Evolutionary conservation across 1,140 invertebrate genomes (phyloP), one percentile per base, ranked within the genome.

Genomic region (Forficula auricularia): DNA sequence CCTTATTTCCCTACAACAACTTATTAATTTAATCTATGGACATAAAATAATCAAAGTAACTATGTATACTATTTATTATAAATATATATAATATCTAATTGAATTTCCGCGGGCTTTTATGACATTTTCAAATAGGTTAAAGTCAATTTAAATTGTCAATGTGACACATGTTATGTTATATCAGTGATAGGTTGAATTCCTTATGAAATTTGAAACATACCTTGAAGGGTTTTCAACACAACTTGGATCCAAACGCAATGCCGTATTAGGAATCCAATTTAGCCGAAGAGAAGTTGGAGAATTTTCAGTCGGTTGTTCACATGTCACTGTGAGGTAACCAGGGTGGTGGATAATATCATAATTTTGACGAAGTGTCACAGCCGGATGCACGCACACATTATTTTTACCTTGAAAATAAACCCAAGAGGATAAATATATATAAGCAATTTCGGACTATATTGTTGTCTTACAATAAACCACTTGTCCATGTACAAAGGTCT

Each of bases 361-460:
- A 49, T 84, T 79, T 50, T 79, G 75, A 13, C 82, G 66, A 9
- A 82, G 68, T 13, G 83, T 66, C 0, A 77, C 78, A 34, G 85
- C 83, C 2, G 89, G 87, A 68, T 96, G 90, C 16, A 96, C 88
- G 62, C 90, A 96, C 8, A 95, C 87, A 63, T 96, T 95, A 57
- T 95, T 96, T 52, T 75, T 76, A 38, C 55, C 57, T 59, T 43
- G 31, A 40, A 45, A 16, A 43, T 20, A 40, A 27, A 36, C 8
- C 4, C 16, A 39, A 32, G 12, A 36, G 10, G 32, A 9, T 18
- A 37, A 43, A 10, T 42, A 42, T 38, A 18, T 42, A 38, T 14
- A 13, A 20, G 30, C 15, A 18, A n/a, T 14, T 1, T 12, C 38
- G 33, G 19, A n/a, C 15, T 16, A n/a, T n/a, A n/a, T n/a, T n/a